Conservation (phyloP, 37 sponge, comb jelly and placozoan species). For the Geodia barretti region DNA sequence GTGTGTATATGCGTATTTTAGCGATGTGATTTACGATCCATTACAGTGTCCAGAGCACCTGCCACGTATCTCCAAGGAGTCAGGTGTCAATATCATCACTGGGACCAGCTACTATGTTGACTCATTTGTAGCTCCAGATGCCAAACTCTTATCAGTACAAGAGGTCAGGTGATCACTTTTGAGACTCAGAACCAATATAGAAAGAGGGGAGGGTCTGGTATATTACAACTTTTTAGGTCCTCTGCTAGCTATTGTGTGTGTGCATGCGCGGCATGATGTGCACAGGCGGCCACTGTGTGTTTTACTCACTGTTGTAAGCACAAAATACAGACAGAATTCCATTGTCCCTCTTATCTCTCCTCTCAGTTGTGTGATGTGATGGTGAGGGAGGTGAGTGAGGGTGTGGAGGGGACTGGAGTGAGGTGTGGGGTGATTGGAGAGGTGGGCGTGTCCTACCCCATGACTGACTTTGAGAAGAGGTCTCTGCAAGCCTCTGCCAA, state of each 20-base stretch:
- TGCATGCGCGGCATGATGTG: not conserved
- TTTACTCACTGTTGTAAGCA: no score
- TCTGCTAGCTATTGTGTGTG: not conserved
- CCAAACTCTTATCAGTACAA: constrained; percentile 41
- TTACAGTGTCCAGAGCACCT: constrained; percentile 21
- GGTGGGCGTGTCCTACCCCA: constrained; percentile 72
- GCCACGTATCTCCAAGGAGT: constrained; percentile 22
- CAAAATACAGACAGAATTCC: no score
- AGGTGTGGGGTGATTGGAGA: constrained; percentile 83
- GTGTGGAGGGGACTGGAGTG: constrained; percentile 47
- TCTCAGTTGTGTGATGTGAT: constrained; percentile 27
- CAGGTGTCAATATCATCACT: constrained; percentile 46
- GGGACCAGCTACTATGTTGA: constrained; percentile 67
- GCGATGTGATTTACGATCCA: no score
- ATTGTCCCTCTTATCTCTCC: no score
- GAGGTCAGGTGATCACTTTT: constrained; percentile 19
- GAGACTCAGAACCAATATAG: no score
- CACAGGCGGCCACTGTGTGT: no score
- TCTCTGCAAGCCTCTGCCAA: constrained; percentile 61
- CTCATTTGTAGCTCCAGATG: constrained; percentile 32
- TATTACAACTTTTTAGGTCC: no score
- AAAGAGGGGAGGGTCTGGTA: no score
- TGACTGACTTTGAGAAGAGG: constrained; percentile 46
- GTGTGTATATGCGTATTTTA: no score
- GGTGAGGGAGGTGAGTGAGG: constrained; percentile 32